Base-by-base conservation (phyloP, 2,113 vertebrate species). In the Triplophysa tibetana region DNA sequence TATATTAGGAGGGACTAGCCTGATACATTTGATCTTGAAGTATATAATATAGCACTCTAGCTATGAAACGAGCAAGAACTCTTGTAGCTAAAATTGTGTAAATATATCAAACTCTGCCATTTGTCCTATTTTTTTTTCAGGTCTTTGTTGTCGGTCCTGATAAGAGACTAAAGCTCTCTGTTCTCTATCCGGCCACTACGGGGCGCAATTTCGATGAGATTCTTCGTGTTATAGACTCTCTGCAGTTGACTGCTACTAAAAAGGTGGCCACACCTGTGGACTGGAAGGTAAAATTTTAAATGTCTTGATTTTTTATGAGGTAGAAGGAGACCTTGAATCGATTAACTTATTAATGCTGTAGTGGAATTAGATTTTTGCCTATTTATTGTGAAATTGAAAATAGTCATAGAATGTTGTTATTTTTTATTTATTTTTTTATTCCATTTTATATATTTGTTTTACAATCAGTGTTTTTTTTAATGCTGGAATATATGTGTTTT, bases 161-260 rank as follows among this genome's bases (percentile, higher is more conserved):
- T 87, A 99, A 99, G 94, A 96, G 93, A 85, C 81, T 99, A 89
- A 99, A 99, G 89, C 93, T 99, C 60, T 99, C 97, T 6, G 94
- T 99, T 89, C 95, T 99, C 54, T 99, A 99, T 84, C 97, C 98
- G 13, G 98, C 97, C 62, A 99, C 96, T 74, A 99, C 98, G 0
- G 98, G 98, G 33, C 95, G 98, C 84, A 99, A 98, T 90, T 99
- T 99, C 10, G 93, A 96, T 65, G 97, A 99, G 90, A 90, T 99
- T 78, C 93, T 99, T 72, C 87, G 98, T 73, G 98, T 93, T 1
- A 91, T 99, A 14, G 95, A 96, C 86, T 99, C 98, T 4, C 92
- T 99, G 82, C 97, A 99, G 92, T 91, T 99, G 85, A 99, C 98
- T 0, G 96, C 96, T 0, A 90, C 92, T 80, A 96, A 98, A 88